Base-by-base conservation (phyloP, 2,797 vertebrate species). In the Helostoma temminkii region DNA sequence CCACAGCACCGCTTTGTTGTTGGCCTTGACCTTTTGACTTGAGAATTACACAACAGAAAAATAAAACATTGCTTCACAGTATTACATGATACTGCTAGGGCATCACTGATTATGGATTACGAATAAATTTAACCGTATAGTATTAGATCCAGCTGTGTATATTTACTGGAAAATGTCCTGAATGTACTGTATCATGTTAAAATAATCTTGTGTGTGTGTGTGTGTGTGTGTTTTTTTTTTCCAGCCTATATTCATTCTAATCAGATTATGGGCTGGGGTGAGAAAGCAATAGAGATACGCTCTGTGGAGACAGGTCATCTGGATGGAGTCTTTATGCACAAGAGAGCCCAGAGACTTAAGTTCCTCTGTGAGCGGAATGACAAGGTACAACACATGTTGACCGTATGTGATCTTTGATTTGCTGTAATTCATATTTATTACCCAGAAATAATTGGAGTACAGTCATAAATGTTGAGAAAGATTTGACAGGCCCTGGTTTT, bases 181-280 rank as follows among this genome's bases (percentile, higher is more conserved):
- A 43, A 21, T 34, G 8, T 36, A 18, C 10, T 41, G 16, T 6
- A 34, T 41, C 15, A 16, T 12, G 9, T 11, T 28, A 5, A 47
- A n/a, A n/a, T n/a, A n/a, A n/a, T n/a, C n/a, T n/a, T n/a, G n/a
- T n/a, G n/a, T n/a, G n/a, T n/a, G n/a, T n/a, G n/a, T n/a, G n/a
- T n/a, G n/a, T n/a, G n/a, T 21, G 22, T 30, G 2, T 6, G n/a
- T 53, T 26, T 25, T 74, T 14, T 18, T 45, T 66, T 50, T 66
- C 4, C 82, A 97, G 96, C 96, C 56, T 97, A 97, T 83, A 97
- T 97, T 93, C 95, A 96, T 90, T 97, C 96, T 56, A 97, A 97
- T 85, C 96, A 97, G 93, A 97, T 97, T 53, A 97, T 97, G 96
- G 96, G 96, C 80, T 97, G 96, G 96, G 96, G 96, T 0, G 96